A percentile compares a stretch with the other conserved stretches of the same genome.
Conservation (phyloP, 2,113 vertebrate species). For the Psophia crepitans region DNA sequence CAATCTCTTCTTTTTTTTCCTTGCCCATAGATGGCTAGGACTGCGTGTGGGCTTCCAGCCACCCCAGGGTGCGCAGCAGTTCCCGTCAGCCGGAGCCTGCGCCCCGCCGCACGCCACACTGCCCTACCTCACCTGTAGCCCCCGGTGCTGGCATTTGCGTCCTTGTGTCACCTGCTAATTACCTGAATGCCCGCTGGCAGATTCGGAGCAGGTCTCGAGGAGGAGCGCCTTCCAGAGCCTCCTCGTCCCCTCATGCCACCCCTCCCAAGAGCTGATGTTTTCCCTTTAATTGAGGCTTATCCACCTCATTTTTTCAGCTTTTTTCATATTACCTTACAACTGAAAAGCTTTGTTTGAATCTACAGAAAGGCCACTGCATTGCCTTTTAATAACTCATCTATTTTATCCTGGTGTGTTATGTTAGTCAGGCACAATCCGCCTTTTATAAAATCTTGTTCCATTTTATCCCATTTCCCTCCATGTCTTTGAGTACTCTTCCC, state of each 20-base stretch:
- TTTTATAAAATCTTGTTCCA: neutral
- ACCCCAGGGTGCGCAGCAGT: neutral
- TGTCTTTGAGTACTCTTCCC: neutral
- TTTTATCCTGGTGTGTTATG: neutral
- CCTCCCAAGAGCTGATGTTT: neutral
- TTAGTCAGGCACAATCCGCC: neutral
- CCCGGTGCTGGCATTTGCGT: neutral
- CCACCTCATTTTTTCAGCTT: neutral
- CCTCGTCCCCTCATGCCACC: neutral
- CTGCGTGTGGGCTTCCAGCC: fast-evolving
- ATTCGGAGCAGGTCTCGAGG: neutral
- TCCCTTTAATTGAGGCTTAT: neutral
- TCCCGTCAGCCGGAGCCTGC: neutral
- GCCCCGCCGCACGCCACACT: fast-evolving
- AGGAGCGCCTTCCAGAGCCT: neutral
- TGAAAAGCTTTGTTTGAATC: neutral
- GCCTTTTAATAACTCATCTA: neutral
- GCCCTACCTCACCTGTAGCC: neutral
- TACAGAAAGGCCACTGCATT: neutral
- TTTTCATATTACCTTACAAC: neutral
- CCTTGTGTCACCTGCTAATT: neutral
- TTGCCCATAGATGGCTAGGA: neutral
- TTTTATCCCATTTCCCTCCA: neutral
- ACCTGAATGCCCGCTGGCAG: neutral
- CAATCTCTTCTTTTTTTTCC: neutral